phyloP scores from a whole-genome alignment of 2,113 vertebrate genomes.

The Tenebrosternarchus preto region DNA sequence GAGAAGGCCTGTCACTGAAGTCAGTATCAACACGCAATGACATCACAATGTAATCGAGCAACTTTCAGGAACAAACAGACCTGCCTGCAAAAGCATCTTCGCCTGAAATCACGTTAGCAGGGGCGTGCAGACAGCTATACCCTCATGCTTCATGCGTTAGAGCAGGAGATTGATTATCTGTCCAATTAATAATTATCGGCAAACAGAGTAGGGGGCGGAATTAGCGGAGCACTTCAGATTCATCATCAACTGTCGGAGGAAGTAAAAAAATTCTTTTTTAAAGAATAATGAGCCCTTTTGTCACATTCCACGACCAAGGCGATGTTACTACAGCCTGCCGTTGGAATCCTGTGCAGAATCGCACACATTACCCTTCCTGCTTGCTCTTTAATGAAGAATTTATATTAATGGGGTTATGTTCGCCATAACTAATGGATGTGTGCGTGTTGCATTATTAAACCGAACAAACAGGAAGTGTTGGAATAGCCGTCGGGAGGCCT shows the following conservation, averaged over 20 bases:
- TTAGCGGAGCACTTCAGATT: constrained; percentile 59
- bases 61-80: too few relatives aligned
- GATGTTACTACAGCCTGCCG: constrained; percentile 4
- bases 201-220: constrained; percentile 53
- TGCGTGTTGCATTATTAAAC: constrained; percentile 65
- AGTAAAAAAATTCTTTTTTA: background rate
- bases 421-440: constrained; percentile 57
- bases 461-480: constrained; percentile 59
- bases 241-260: constrained; percentile 20
- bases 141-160: constrained; percentile 66
- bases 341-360: constrained; percentile 50
- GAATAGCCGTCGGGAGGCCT: constrained; percentile 46
- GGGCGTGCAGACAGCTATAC: constrained; percentile 59
- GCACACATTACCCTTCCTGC: constrained; percentile 56
- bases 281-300: constrained; percentile 39
- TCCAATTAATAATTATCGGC: constrained; percentile 69
- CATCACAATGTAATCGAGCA: too few relatives aligned
- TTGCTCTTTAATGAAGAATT: constrained; percentile 64
- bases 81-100: too few relatives aligned
- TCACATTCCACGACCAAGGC: background rate
- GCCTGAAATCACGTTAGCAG: too few relatives aligned
- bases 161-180: constrained; percentile 70
- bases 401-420: constrained; percentile 65
- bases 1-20: too few relatives aligned
- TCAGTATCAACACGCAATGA: too few relatives aligned